phyloP scores from a whole-genome alignment of 2,113 vertebrate genomes.

The Podarcis muralis region DNA sequence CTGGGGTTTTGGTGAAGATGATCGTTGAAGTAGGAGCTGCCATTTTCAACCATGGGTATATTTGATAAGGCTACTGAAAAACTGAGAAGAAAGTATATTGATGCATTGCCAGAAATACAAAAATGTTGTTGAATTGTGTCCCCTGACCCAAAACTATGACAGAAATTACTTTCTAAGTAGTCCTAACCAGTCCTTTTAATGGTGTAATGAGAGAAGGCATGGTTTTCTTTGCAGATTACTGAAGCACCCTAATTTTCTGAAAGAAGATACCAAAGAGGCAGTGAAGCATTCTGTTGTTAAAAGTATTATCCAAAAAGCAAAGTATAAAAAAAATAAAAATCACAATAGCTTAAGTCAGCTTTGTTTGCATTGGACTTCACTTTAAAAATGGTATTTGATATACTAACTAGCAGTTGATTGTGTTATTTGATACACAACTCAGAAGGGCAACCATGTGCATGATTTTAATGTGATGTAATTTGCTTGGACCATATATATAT shows the following conservation, averaged over 20 bases:
- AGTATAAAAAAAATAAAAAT: not conserved
- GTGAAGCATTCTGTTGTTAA: not conserved
- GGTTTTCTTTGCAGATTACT: not conserved
- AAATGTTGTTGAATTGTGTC: not conserved
- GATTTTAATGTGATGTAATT: too few relatives aligned
- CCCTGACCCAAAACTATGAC: not conserved
- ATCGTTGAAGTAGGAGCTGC: not conserved
- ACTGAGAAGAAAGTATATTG: not conserved
- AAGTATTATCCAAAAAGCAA: not conserved
- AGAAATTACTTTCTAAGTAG: not conserved
- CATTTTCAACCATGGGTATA: not conserved
- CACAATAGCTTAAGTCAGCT: not conserved
- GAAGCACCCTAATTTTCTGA: not conserved
- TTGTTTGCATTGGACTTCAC: too few relatives aligned
- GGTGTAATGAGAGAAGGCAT: not conserved
- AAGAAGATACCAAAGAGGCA: not conserved
- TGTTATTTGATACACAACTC: not conserved
- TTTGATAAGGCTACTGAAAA: not conserved
- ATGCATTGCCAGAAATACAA: not conserved
- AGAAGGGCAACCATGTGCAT: not conserved
- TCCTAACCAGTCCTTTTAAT: not conserved
- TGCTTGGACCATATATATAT: too few relatives aligned
- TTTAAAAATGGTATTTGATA: not conserved
- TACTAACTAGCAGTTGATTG: not conserved
- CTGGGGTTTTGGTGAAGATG: not conserved